These are phyloP conservation scores for Aphidius gifuensis DNA, from an alignment of 1,140 invertebrate species.

Conservation along the genomic window DNA sequence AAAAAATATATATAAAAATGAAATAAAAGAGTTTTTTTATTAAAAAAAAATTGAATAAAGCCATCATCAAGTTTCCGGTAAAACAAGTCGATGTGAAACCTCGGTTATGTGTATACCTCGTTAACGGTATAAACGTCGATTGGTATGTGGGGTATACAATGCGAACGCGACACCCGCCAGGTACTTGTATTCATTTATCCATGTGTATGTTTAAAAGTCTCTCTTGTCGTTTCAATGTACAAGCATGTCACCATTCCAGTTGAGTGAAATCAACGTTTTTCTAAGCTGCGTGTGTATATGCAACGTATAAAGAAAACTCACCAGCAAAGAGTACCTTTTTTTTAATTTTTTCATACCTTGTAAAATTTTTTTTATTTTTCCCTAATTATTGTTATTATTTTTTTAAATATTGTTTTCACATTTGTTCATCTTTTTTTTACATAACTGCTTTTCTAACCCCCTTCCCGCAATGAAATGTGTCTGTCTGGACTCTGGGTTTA, in stretches of 20 bases:
- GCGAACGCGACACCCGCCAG: constrained; percentile 27
- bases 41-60: constrained; percentile 3
- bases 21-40: neutral
- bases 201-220: too few relatives aligned
- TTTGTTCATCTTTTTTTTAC: neutral
- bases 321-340: constrained; percentile 14
- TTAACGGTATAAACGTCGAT: constrained; percentile 27
- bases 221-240: constrained; percentile 13
- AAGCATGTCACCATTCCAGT: constrained; percentile 47
- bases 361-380: neutral
- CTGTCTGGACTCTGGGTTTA: too few relatives aligned
- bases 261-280: constrained; percentile 51
- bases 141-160: constrained; percentile 29
- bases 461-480: neutral
- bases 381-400: neutral
- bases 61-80: constrained; percentile 4
- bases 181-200: constrained; percentile 21
- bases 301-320: constrained; percentile 2
- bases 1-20: constrained; percentile 2
- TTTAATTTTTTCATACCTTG: neutral
- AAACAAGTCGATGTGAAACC: neutral
- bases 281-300: constrained; percentile 32
- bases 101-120: constrained; percentile 17
- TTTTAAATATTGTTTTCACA: constrained; percentile 2
- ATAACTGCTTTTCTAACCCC: constrained; percentile 3